Evolutionary conservation across 2,888 invertebrate genomes (phyloP), one percentile per base, ranked within the genome.

Genomic region (Thereva unica): DNA sequence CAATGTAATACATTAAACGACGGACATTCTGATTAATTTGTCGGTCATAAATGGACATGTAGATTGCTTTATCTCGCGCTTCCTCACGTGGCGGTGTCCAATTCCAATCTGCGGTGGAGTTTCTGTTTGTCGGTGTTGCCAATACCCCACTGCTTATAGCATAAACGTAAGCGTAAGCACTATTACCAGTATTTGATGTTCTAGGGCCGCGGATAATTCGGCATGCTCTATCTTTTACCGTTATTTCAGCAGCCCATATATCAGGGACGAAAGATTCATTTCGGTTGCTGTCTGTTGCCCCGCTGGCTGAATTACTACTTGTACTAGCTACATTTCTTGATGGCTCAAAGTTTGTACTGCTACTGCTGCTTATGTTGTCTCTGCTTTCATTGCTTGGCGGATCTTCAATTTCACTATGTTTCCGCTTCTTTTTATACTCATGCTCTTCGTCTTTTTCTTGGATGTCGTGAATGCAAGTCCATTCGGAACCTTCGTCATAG

Each of bases 381-480:
- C 50, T 41, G 40, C 34, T 67, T n/a, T 12, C 37, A 45, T 12
- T 68, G 4, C 61, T 55, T n/a, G 54, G n/a, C 12, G 54, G 23
- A 34, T 56, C 65, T 23, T 65, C 65, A 2, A 73, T 73, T 3
- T 75, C 75, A 10, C 73, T 74, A 8, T 74, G 71, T 59, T 75
- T 75, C 7, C 75, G 68, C 57, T 71, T 72, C 52, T 73, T 66
- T 9, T 55, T 42, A 8, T 9, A 38, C 5, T 52, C 50, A 70
- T 42, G 69, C 65, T 55, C 67, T 53, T 73, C 71, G 10, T 71
- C 80, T 81, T 80, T 12, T 50, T 89, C 88, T 82, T 95, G 94
- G 71, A 97, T 93, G 78, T 96, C 95, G 81, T 97, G 96, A 64
- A 97, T 88, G 77, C 94, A 93, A 5, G 94, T 94, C 93, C 94